Evolutionary conservation across 2,888 invertebrate species (phyloP), one percentile per base, ranked within the genome.

Genomic region (Macrophya alboannulata): DNA sequence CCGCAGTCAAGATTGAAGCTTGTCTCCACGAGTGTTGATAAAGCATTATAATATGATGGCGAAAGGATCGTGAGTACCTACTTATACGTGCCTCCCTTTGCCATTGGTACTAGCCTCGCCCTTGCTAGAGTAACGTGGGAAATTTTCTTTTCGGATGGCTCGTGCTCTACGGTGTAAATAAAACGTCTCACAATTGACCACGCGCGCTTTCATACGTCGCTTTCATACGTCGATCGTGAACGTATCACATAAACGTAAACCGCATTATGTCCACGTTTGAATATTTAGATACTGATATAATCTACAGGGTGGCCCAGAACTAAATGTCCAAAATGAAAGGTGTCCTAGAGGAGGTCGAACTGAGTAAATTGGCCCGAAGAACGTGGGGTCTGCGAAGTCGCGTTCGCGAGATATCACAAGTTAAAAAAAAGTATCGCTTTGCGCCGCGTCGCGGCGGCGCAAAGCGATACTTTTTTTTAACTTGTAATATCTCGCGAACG

Each of bases 81-180:
- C 3, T 31, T 31, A 1, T 31, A 31, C 3, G n/a, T n/a, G 31
- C 40, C 21, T 62, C 25, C 48, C 43, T 43, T 21, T 21, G 43
- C n/a, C n/a, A 40, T 81, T 12, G 15, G 59, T 37, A 79, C 21
- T 37, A 79, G 55, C 37, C 40, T 79, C 55, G 79, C 79, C 79
- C 59, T 79, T 81, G 62, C 40, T 25, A 81, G 51, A 81, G 81
- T 81, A 43, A 81, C 81, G 81, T 81, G 81, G 62, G 81, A 81
- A 81, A 10, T 17, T 62, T 59, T 76, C 1, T 62, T 62, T 12
- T 21, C 4, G 21, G 10, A 21, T 31, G 21, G 43, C 43, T 62
- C 21, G n/a, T 43, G 40, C 40, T 81, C n/a, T 37, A 8, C 40
- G 62, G 43, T 43, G 43, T 81, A 51, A 59, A 81, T 37, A 37